Percentiles rank a stretch among this genome's conserved stretches.
Conservation (phyloP, 2,797 vertebrate genomes). For the Cetoscarus ocellatus region DNA sequence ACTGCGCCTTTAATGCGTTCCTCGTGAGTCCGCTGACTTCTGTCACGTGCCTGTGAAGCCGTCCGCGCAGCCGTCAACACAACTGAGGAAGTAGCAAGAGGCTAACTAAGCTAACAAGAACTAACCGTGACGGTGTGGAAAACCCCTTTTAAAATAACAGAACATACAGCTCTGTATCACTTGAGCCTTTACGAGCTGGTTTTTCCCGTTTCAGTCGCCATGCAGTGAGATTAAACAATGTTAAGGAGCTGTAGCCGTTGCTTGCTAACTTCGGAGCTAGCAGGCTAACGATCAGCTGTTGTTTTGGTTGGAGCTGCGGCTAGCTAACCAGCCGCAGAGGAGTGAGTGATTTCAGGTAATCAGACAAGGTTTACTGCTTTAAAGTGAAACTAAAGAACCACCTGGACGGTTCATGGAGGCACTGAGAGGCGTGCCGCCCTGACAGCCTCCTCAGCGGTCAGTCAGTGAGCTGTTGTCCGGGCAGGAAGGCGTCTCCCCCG, state of each 20-base stretch:
- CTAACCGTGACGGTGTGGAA: neutral
- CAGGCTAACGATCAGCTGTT: conserved; percentile 72
- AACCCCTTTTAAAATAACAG: accelerated
- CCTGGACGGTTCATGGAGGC: conserved; percentile 47
- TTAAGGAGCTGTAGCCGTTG: conserved; percentile 8
- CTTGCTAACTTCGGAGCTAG: conserved; percentile 66
- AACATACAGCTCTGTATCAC: neutral
- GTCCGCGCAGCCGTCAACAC: conserved; percentile 62
- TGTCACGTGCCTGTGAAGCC: conserved; percentile 78
- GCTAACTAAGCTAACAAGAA: conserved; percentile 42
- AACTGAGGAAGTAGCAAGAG: conserved; percentile 57
- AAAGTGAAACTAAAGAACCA: neutral
- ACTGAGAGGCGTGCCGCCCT: conserved; percentile 11
- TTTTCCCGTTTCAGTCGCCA: neutral
- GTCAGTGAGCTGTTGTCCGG: conserved; percentile 43
- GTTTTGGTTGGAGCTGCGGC: conserved; percentile 60
- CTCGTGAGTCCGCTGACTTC: conserved; percentile 63
- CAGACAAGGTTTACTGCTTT: neutral
- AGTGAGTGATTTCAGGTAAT: neutral
- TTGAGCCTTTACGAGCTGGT: neutral
- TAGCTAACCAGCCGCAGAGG: conserved; percentile 5
- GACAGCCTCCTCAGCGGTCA: conserved; percentile 22
- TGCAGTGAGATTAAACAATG: conserved; percentile 25
- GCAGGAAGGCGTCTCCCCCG: conserved; percentile 20
- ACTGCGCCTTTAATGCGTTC: conserved; percentile 69